A percentile compares a stretch with the other conserved stretches of the same genome.
phyloP scores from a whole-genome alignment of 30 jellyfish, hydroid and myxozoan genomes.

The Aurelia coerulea region DNA sequence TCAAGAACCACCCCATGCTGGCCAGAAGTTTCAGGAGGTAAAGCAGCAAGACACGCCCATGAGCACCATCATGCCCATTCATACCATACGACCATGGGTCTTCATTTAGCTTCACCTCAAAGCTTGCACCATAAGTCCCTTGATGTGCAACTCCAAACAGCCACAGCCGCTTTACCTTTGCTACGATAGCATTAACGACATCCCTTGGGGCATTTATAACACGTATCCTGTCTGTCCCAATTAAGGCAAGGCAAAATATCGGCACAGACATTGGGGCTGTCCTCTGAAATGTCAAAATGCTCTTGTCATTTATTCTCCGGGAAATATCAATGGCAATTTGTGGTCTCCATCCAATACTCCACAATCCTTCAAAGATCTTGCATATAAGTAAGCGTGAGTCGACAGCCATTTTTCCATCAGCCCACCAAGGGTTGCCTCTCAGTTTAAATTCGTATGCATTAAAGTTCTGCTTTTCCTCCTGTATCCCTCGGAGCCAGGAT shows the following conservation, averaged over 20 bases:
- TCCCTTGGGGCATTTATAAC: conserved; percentile 60
- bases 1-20: conserved; percentile 64
- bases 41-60: conserved; percentile 51
- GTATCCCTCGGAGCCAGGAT: conserved; percentile 55
- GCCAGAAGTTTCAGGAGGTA: conserved; percentile 27
- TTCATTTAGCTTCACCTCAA: conserved; percentile 49
- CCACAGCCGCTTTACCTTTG: conserved; percentile 43
- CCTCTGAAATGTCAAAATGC: conserved; percentile 42
- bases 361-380: conserved; percentile 44
- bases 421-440: conserved; percentile 76
- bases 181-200: conserved; percentile 22
- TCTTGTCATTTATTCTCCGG: conserved; percentile 32
- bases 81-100: conserved; percentile 54
- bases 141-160: conserved; percentile 21
- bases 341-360: conserved; percentile 55
- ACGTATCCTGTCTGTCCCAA: conserved; percentile 35
- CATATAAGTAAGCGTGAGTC: conserved; percentile 31
- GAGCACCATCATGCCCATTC: conserved; percentile 50
- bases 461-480: conserved; percentile 25
- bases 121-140: background rate
- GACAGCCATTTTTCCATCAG: conserved; percentile 37
- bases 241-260: conserved; percentile 41
- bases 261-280: conserved; percentile 36
- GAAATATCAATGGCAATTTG: conserved; percentile 49
- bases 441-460: conserved; percentile 54